Conservation (phyloP, 2,888 invertebrate species). For the Euplexia lucipara region DNA sequence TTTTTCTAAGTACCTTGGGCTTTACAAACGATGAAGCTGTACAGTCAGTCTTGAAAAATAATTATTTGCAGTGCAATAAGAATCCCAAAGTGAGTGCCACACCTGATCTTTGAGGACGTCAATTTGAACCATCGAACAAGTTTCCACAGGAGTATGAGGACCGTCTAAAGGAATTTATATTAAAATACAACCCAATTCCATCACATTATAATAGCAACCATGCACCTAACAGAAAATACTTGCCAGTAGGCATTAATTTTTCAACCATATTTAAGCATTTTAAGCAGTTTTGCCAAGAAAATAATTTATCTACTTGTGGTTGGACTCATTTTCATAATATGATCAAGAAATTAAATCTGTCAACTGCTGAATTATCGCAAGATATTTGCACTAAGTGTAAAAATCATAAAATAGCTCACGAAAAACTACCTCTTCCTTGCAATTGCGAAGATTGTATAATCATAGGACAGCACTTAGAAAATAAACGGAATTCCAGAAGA, state of each 20-base stretch:
- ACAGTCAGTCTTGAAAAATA: not conserved
- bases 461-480: slow-evolving; percentile 7
- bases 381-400: slow-evolving; percentile 10
- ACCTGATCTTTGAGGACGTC: slow-evolving; percentile 39
- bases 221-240: not conserved
- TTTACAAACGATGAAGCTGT: not conserved
- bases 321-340: slow-evolving; percentile 9
- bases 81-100: slow-evolving; percentile 29
- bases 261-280: not conserved
- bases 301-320: slow-evolving; percentile 14
- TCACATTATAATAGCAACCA: slow-evolving; percentile 18
- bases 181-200: not conserved
- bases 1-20: not conserved
- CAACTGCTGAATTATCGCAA: slow-evolving; percentile 16
- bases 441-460: slow-evolving; percentile 6
- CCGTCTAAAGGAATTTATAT: slow-evolving; percentile 13
- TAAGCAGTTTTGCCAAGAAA: slow-evolving; percentile 22
- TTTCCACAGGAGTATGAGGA: slow-evolving; percentile 40
- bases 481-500: not conserved
- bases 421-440: not conserved
- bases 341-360: slow-evolving; percentile 10
- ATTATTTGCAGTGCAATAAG: slow-evolving; percentile 1
- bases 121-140: not conserved
- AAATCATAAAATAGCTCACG: not conserved
- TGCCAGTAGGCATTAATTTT: slow-evolving; percentile 7